A percentile compares a stretch with the other conserved stretches of the same genome.
phyloP scores from a whole-genome alignment of 2,113 vertebrate species.

The Campylomormyrus tamandua region DNA sequence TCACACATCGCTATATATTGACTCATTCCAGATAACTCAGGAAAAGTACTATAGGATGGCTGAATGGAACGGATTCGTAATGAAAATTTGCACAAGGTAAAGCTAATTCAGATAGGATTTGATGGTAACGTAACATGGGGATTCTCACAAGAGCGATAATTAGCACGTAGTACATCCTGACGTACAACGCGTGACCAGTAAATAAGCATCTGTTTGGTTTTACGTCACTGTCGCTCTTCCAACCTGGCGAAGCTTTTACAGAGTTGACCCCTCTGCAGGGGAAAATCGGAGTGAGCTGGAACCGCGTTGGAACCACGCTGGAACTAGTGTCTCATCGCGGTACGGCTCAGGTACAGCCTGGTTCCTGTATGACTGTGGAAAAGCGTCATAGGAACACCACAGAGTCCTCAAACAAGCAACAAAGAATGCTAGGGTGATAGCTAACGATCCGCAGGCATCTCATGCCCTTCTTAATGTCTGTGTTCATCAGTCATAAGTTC shows the following conservation, averaged over 20 bases:
- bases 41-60: no score
- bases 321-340: background rate
- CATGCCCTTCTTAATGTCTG: background rate
- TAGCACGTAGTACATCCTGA: no score
- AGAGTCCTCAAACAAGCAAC: background rate
- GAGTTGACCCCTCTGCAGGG: background rate
- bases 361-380: background rate
- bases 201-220: background rate
- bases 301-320: background rate
- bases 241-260: background rate
- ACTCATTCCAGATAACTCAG: no score
- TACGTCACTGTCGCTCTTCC: background rate
- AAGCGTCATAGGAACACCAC: background rate
- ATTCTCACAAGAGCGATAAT: background rate
- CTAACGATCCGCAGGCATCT: background rate
- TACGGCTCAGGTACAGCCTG: background rate
- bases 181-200: background rate
- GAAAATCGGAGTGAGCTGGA: background rate
- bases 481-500: background rate
- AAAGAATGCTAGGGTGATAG: background rate
- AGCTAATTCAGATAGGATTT: no score
- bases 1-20: no score
- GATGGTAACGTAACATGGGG: no score
- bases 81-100: no score
- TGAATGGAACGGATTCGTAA: no score